Evolutionary conservation across 2,797 vertebrate species (phyloP).

Genomic region (Tadarida brasiliensis): DNA sequence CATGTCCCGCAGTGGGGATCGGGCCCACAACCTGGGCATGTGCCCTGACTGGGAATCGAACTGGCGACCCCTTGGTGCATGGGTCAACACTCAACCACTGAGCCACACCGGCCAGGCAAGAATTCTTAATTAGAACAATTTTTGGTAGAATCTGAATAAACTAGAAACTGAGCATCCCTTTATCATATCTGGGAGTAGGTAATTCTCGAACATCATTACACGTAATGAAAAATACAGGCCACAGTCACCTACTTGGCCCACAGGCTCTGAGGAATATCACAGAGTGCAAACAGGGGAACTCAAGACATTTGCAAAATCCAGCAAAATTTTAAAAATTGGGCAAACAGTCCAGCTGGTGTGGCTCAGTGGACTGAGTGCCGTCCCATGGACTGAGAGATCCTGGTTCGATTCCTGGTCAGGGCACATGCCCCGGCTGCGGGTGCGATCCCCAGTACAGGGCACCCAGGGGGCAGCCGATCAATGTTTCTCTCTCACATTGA

Average conservation of each 20-base stretch:
- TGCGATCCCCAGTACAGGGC: too few species aligned
- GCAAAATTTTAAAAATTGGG: background rate
- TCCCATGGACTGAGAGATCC: too few species aligned
- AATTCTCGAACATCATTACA: background rate
- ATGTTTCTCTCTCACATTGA: too few species aligned
- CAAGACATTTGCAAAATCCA: background rate
- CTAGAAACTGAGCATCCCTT: background rate
- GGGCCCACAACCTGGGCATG: too few species aligned
- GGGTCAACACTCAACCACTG: too few species aligned
- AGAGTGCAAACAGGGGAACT: background rate
- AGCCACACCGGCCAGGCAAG: background rate
- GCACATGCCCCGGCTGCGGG: too few species aligned
- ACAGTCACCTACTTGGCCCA: background rate
- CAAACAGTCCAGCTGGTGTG: background rate
- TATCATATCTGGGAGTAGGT: background rate
- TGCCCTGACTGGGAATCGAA: too few species aligned
- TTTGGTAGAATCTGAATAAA: conserved; percentile 1
- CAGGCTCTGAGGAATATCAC: background rate
- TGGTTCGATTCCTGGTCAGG: too few species aligned
- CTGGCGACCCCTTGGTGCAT: too few species aligned
- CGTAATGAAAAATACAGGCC: background rate
- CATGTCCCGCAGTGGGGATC: too few species aligned
- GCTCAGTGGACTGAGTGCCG: too few species aligned
- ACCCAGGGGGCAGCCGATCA: too few species aligned
- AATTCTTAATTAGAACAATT: conserved; percentile 42